These are phyloP conservation scores for Aphelinus atriplicis DNA, from an alignment of 1,140 invertebrate genomes.

Conservation along the genomic window DNA sequence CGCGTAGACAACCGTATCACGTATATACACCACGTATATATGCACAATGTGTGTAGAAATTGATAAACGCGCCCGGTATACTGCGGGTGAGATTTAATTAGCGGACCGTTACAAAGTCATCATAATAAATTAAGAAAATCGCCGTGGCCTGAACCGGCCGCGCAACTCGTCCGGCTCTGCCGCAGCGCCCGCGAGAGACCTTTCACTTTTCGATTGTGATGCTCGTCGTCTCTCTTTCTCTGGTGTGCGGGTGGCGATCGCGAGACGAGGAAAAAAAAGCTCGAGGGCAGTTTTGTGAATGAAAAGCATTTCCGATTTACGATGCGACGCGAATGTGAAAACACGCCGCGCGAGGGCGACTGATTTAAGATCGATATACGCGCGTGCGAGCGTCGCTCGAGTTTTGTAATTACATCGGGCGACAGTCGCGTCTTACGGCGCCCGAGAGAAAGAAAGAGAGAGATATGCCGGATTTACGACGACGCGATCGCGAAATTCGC, in stretches of 20 bases:
- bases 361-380: conserved; percentile 26
- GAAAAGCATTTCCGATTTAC: conserved; percentile 32
- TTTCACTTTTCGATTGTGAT: conserved; percentile 31
- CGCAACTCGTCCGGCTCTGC: not conserved
- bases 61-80: not conserved
- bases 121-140: conserved; percentile 34
- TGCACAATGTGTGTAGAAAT: not conserved
- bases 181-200: not conserved
- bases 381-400: not conserved
- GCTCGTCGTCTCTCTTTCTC: not conserved
- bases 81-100: conserved; percentile 16
- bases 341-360: conserved; percentile 1
- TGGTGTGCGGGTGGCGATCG: not conserved
- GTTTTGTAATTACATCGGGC: conserved; percentile 8
- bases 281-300: conserved; percentile 31
- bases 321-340: conserved; percentile 30
- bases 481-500: not conserved
- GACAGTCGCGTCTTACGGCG: not conserved
- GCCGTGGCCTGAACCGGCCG: not conserved
- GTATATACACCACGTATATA: too few species aligned
- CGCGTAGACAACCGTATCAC: too few species aligned
- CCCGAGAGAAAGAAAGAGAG: not conserved
- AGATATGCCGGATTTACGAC: conserved; percentile 13
- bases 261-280: not conserved
- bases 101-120: conserved; percentile 14